Evolutionary conservation across 2,888 invertebrate genomes (phyloP), one percentile per base, ranked within the genome.

Genomic region (Synanthedon formicaeformis): DNA sequence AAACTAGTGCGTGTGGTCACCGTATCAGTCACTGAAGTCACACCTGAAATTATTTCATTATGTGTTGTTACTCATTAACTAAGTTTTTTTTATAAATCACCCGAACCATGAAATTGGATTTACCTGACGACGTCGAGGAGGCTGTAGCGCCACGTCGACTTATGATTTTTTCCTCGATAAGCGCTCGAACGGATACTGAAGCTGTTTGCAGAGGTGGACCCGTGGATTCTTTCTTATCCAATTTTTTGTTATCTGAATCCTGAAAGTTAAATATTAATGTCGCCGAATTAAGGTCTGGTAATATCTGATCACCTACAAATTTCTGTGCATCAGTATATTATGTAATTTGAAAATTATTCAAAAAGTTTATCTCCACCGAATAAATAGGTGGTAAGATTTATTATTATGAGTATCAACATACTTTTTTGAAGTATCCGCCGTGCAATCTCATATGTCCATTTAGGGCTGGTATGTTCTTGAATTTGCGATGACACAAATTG

Each of bases 381-480:
- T 34, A 34, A 34, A 23, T 23, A 23, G 27, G 27, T 34, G 27
- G 34, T 34, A 34, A 34, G 34, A 34, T 34, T 34, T 34, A 34
- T 2, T 34, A 34, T 34, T 10, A n/a, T n/a, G n/a, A n/a, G n/a
- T n/a, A 34, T 34, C 34, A 10, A 56, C 57, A 63, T 80, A 94
- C 94, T 91, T 96, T 96, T 82, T 98, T 98, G 73, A 97, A 96
- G 81, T 97, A 98, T 54, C 98, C 98, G 50, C 98, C 98, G 79
- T 99, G 98, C 59, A 98, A 89, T 68, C 98, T 90, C 98, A 98
- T 98, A 76, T 98, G 98, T 8, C 98, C 98, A 81, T 99, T 99
- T 54, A 99, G 91, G 34, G 98, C 98, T 18, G 98, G 97, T 79
- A 97, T 95, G 81, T 98, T 98, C 88, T 98, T 98, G 88, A 98